Percentiles rank a stretch among this genome's conserved stretches.
These are phyloP conservation scores for Rhinichthys osculus DNA, from an alignment of 2,797 vertebrate genomes.

Conservation along the genomic window DNA sequence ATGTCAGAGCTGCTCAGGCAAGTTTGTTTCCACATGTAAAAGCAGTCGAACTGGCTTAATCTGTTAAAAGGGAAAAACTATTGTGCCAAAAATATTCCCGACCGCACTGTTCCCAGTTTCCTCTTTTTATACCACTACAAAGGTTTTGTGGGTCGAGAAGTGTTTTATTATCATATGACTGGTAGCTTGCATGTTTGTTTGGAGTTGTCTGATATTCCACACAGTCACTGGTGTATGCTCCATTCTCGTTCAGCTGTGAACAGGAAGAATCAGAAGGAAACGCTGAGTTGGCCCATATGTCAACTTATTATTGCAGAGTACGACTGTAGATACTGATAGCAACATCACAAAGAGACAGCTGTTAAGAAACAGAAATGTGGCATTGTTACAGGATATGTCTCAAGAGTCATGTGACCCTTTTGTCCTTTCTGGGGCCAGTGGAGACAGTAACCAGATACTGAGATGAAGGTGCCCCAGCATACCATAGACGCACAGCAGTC, in stretches of 20 bases:
- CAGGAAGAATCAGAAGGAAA: constrained; percentile 35
- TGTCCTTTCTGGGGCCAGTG: not conserved
- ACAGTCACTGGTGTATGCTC: not conserved
- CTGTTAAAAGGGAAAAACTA: not conserved
- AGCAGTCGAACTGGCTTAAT: not conserved
- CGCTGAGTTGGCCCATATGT: not conserved
- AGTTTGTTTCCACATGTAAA: constrained; percentile 2
- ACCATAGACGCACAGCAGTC: not conserved
- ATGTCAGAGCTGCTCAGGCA: constrained; percentile 15
- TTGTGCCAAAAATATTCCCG: not conserved
- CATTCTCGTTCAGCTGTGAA: constrained; percentile 4
- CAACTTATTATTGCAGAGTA: not conserved
- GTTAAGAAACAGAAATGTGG: constrained; percentile 24
- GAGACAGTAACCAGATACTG: constrained; percentile 34
- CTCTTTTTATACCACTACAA: constrained; percentile 2
- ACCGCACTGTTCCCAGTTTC: constrained; percentile 8
- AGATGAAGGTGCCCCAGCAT: constrained; percentile 13
- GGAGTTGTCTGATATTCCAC: constrained; percentile 5
- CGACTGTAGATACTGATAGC: constrained; percentile 28
- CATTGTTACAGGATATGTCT: constrained; percentile 31
- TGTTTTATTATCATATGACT: not conserved
- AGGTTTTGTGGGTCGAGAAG: constrained; percentile 5
- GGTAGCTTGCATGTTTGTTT: not conserved
- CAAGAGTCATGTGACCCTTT: constrained; percentile 15
- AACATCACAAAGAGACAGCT: constrained; percentile 19